phyloP scores from a whole-genome alignment of 2,888 invertebrate genomes.

The Phrixothrix hirtus region DNA sequence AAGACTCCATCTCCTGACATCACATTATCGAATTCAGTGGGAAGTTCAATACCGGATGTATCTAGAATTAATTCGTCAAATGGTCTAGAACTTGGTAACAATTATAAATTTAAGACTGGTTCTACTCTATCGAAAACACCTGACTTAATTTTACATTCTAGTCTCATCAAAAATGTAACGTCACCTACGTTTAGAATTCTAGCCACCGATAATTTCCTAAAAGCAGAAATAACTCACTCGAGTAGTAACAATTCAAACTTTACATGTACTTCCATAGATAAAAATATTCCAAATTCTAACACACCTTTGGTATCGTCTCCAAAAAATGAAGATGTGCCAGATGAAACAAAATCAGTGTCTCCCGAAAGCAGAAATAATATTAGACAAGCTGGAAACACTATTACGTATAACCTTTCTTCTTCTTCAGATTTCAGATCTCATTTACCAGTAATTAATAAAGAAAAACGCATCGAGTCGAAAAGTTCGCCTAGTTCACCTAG shows the following conservation, averaged over 20 bases:
- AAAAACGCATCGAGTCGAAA: slow-evolving; percentile 14
- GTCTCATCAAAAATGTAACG: slow-evolving; percentile 36
- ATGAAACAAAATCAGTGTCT: slow-evolving; percentile 32
- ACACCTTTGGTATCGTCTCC: slow-evolving; percentile 27
- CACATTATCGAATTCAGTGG: neutral
- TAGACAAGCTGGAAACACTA: slow-evolving; percentile 68
- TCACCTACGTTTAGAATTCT: slow-evolving; percentile 28
- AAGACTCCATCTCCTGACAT: slow-evolving; percentile 18
- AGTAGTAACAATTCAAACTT: slow-evolving; percentile 22
- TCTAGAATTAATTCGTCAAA: slow-evolving; percentile 42
- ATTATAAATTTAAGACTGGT: slow-evolving; percentile 31
- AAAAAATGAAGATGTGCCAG: slow-evolving; percentile 26
- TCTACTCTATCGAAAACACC: slow-evolving; percentile 54
- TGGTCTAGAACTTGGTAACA: slow-evolving; percentile 26
- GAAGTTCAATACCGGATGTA: slow-evolving; percentile 53
- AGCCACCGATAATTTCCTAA: slow-evolving; percentile 31
- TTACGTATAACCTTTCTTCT: slow-evolving; percentile 64
- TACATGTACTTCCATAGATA: slow-evolving; percentile 1
- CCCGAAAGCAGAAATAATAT: slow-evolving; percentile 60
- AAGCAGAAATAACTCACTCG: slow-evolving; percentile 33
- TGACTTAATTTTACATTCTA: slow-evolving; percentile 57
- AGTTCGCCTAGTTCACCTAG: neutral
- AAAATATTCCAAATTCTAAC: neutral
- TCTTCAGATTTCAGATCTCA: slow-evolving; percentile 46
- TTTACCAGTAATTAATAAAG: slow-evolving; percentile 44